Conservation (phyloP, 2,888 invertebrate genomes). For the Diaphora mendica region DNA sequence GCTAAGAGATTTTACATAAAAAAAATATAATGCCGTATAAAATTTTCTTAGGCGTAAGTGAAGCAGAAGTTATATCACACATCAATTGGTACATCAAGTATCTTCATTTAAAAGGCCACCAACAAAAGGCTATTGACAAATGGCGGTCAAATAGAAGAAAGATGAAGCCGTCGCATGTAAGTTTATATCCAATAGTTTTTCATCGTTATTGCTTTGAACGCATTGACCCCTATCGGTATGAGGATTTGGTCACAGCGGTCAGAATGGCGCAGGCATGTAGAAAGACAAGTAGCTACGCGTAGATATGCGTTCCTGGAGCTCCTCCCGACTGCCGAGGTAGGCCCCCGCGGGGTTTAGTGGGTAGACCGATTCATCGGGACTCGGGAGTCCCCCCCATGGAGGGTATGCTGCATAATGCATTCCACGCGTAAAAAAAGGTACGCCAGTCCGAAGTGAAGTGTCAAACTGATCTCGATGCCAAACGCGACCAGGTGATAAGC, state of each 20-base stretch:
- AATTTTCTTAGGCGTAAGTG: constrained; percentile 54
- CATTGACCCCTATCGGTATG: neutral
- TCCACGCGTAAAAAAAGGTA: no score
- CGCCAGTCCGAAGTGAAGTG: no score
- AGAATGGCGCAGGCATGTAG: no score
- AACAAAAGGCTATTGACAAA: constrained; percentile 72
- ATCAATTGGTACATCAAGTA: constrained; percentile 74
- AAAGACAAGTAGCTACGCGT: no score
- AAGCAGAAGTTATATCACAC: constrained; percentile 64
- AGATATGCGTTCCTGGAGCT: no score
- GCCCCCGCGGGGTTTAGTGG: no score
- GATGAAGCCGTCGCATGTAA: constrained; percentile 49
- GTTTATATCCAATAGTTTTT: neutral
- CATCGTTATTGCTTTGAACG: neutral
- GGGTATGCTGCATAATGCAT: no score
- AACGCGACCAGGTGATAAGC: no score
- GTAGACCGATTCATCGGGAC: no score
- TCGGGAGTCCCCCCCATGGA: no score
- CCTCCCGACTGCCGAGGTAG: no score
- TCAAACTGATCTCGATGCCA: no score
- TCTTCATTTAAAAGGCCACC: constrained; percentile 65
- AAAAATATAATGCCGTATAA: neutral
- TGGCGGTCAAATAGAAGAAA: constrained; percentile 70
- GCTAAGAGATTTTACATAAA: neutral
- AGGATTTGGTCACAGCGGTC: neutral